Base-by-base conservation (phyloP, 1,140 invertebrate genomes). In the Doryteuthis pealeii region DNA sequence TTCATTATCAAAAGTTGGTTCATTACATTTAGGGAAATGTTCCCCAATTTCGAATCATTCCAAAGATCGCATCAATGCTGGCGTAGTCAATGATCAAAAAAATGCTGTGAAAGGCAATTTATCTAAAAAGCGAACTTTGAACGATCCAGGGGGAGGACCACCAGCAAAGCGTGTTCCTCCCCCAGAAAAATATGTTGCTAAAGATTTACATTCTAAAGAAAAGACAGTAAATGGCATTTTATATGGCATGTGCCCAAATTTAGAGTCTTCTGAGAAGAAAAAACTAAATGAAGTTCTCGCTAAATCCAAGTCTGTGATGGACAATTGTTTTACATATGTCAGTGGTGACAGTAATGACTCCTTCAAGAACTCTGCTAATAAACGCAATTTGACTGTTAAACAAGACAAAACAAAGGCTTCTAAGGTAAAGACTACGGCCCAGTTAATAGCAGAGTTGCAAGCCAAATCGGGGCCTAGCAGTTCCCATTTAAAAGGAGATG, bases 361-460 rank as follows among this genome's bases (percentile, higher is more conserved):
- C 15, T 31, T 31, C 10, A 68, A 68, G 66, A 68, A 22, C 66
- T 68, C 66, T n/a, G 26, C 54, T 68, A 68, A 30, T 30, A 68
- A 68, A 33, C 66, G 66, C 18, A 68, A 68, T 30, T 31, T 45
- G 28, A 70, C 71, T 30, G 35, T 33, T 28, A 67, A 66, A 58
- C 73, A 74, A 35, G 70, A 71, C 15, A 43, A 43, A 54, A 71
- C 40, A 40, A 76, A 77, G 70, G 80, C 81, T 43, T 92, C 76
- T 91, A 94, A 89, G 90, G 89, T 95, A 1, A 95, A 95, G 89
- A 95, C 94, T 1, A 95, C 94, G 31, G 93, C 94, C 80, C 93
- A 95, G 84, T 84, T 95, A 28, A 90, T 95, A 71, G 93, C 93
- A 54, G 92, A 93, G 82, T 88, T 95, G 74, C 92, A 93, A 84